Conservation (phyloP, 1,140 invertebrate species). For the Holcopasites calliopsidis region DNA sequence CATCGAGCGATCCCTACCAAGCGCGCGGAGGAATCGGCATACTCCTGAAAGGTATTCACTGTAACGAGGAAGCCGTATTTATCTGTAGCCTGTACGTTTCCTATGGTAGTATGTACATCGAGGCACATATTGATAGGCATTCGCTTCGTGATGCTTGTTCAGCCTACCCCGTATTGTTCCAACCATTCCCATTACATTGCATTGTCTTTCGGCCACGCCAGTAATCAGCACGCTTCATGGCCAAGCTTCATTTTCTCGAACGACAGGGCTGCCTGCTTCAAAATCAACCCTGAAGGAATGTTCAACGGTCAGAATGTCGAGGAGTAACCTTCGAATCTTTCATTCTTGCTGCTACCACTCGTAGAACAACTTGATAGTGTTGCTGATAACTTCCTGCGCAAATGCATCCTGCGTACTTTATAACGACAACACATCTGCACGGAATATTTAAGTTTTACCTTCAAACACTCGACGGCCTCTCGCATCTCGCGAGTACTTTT, state of each 20-base stretch:
- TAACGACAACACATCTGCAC: too few species aligned
- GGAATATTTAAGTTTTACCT: too few species aligned
- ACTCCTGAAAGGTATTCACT: conserved; percentile 5
- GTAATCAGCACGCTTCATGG: conserved; percentile 61
- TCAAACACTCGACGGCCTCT: too few species aligned
- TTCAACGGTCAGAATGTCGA: conserved; percentile 16
- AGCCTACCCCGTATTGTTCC: conserved; percentile 57
- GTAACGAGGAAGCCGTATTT: background rate
- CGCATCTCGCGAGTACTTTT: too few species aligned
- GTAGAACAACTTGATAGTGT: too few species aligned
- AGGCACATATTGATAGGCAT: conserved; percentile 50
- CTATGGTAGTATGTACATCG: conserved; percentile 31
- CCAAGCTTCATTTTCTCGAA: conserved; percentile 54
- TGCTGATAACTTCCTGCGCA: too few species aligned
- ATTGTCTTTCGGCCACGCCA: conserved; percentile 56
- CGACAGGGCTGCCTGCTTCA: conserved; percentile 23
- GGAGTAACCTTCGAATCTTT: conserved; percentile 13
- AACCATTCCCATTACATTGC: conserved; percentile 56
- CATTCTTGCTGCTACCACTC: too few species aligned
- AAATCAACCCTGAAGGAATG: conserved; percentile 52
- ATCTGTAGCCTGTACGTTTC: conserved; percentile 9
- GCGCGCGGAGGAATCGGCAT: background rate
- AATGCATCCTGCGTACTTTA: too few species aligned
- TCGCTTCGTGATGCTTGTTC: conserved; percentile 46
- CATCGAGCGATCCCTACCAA: background rate